Evolutionary conservation across 2,888 invertebrate genomes (phyloP).

Genomic region (Lithosia quadra): DNA sequence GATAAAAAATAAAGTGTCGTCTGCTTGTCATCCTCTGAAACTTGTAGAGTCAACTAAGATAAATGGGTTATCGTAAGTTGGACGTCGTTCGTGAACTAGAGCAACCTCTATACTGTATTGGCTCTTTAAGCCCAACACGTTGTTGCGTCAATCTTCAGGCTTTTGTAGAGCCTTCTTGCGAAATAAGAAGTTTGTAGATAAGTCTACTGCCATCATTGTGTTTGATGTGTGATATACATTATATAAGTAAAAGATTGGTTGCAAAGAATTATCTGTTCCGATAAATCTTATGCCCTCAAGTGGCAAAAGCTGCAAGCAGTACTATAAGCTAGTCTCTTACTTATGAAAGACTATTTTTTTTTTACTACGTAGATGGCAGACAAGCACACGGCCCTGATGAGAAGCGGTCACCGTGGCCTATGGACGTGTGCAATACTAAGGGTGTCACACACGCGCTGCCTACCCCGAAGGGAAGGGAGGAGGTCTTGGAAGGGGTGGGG

Average conservation of each 20-base stretch:
- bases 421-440: no score
- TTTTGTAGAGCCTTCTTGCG: slow-evolving; percentile 6
- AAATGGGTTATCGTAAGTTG: slow-evolving; percentile 40
- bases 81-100: slow-evolving; percentile 21
- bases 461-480: no score
- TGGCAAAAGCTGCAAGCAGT: neutral
- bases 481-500: no score
- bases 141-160: slow-evolving; percentile 21
- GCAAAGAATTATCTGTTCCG: neutral
- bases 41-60: slow-evolving; percentile 45
- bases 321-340: neutral
- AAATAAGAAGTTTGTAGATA: slow-evolving; percentile 6
- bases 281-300: neutral
- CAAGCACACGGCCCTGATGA: no score
- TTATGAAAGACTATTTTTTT: neutral
- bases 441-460: no score
- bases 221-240: neutral
- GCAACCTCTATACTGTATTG: slow-evolving; percentile 13
- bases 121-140: slow-evolving; percentile 23
- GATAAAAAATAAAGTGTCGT: slow-evolving; percentile 34
- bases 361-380: no score
- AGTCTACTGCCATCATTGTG: neutral
- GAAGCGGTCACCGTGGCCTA: no score
- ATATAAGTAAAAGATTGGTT: neutral
- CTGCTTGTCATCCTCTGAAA: slow-evolving; percentile 40